phyloP scores from a whole-genome alignment of 2,113 vertebrate species.

The Rutilus rutilus region DNA sequence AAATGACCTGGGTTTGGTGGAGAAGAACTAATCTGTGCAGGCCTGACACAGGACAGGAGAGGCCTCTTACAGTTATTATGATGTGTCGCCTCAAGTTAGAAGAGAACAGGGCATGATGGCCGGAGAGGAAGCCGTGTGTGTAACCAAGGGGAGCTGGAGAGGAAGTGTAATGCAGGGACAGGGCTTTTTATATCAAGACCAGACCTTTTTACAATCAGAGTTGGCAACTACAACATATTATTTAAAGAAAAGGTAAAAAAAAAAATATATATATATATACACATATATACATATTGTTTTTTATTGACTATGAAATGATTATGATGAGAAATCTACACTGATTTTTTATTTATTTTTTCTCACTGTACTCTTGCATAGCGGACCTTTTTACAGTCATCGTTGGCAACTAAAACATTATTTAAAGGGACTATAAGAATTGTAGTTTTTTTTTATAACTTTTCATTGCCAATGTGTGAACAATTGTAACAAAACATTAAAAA shows the following conservation, averaged over 20 bases:
- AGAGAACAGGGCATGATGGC: slow-evolving; percentile 75
- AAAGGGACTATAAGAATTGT: too few species aligned
- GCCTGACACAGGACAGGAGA: slow-evolving; percentile 83
- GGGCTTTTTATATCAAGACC: slow-evolving; percentile 2
- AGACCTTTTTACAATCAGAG: neutral
- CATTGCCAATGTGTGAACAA: too few species aligned
- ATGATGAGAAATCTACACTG: neutral
- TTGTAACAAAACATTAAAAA: too few species aligned
- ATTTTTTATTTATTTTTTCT: neutral
- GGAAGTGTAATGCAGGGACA: slow-evolving; percentile 48
- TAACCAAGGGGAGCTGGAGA: neutral
- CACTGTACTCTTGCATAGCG: too few species aligned
- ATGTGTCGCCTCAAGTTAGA: slow-evolving; percentile 82
- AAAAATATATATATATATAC: neutral
- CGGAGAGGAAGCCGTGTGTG: slow-evolving; percentile 59
- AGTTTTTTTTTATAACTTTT: too few species aligned
- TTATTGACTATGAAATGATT: neutral
- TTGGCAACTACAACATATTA: neutral
- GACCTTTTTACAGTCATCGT: too few species aligned
- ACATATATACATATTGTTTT: too few species aligned
- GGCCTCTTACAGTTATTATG: slow-evolving; percentile 85
- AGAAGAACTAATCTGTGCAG: slow-evolving; percentile 84
- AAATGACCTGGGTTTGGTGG: slow-evolving; percentile 81
- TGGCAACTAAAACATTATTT: too few species aligned
- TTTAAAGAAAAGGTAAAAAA: neutral